Percentiles rank a stretch among this genome's conserved stretches.
phyloP scores from a whole-genome alignment of 2,113 vertebrate genomes.

The Lanius ludovicianus region DNA sequence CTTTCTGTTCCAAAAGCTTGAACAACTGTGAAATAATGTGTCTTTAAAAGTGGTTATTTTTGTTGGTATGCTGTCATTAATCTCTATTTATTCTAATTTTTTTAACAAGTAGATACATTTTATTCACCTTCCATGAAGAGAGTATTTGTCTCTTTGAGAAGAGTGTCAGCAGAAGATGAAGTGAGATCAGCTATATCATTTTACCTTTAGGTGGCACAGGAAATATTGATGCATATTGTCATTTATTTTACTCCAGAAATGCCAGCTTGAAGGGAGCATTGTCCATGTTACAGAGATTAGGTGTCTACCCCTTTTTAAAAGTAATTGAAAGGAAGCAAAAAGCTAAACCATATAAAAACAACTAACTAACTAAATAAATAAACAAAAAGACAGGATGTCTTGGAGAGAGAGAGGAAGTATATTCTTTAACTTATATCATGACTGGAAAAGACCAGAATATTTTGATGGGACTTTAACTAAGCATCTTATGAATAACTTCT shows the following conservation, averaged over 20 bases:
- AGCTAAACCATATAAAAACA: background rate
- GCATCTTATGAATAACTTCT: background rate
- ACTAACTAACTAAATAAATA: background rate
- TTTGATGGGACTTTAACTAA: background rate
- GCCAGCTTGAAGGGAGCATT: background rate
- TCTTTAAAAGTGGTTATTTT: background rate
- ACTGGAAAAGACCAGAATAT: background rate
- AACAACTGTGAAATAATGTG: background rate
- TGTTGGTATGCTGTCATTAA: background rate
- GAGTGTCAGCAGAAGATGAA: background rate
- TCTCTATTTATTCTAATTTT: background rate
- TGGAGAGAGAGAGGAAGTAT: background rate
- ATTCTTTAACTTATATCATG: background rate
- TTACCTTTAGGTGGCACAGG: background rate
- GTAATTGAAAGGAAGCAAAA: background rate
- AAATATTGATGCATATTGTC: background rate
- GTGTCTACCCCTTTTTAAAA: background rate
- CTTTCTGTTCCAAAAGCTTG: background rate
- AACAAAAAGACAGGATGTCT: background rate
- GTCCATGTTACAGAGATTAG: background rate
- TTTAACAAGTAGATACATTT: background rate
- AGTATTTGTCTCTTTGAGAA: background rate
- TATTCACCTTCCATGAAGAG: background rate
- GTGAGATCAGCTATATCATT: background rate
- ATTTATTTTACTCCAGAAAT: background rate